These are phyloP conservation scores for Malacoraja senta DNA, from an alignment of 2,797 vertebrate genomes.

Conservation along the genomic window DNA sequence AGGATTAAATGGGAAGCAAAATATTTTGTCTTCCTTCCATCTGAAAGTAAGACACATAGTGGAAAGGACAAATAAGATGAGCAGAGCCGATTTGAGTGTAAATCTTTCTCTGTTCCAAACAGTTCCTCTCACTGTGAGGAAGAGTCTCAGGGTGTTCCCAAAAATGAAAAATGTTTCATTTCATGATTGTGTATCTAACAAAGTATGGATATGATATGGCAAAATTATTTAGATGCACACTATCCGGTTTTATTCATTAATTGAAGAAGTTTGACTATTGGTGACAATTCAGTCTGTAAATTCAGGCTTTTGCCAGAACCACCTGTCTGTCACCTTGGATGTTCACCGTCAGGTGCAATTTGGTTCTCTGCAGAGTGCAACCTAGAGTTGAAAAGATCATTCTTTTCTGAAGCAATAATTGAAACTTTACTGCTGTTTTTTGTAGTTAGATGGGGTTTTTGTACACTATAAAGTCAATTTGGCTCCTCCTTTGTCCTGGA, in stretches of 20 bases:
- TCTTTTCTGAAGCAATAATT: background rate
- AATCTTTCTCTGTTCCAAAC: background rate
- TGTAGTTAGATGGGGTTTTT: background rate
- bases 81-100: background rate
- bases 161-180: background rate
- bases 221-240: conserved; percentile 36
- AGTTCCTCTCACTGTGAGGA: background rate
- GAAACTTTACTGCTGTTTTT: background rate
- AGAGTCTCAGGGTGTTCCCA: background rate
- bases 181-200: conserved; percentile 47
- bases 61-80: background rate
- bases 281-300: background rate
- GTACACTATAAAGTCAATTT: background rate
- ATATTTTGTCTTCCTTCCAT: background rate
- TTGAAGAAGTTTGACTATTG: background rate
- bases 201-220: conserved; percentile 45
- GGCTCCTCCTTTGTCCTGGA: too few relatives aligned
- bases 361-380: background rate
- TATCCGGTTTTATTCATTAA: background rate
- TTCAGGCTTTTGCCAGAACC: background rate
- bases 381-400: background rate
- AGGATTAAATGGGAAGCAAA: background rate
- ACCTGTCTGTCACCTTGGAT: background rate
- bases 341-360: background rate
- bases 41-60: background rate